phyloP scores from a whole-genome alignment of 2,113 vertebrate species.

The Mustela lutreola region DNA sequence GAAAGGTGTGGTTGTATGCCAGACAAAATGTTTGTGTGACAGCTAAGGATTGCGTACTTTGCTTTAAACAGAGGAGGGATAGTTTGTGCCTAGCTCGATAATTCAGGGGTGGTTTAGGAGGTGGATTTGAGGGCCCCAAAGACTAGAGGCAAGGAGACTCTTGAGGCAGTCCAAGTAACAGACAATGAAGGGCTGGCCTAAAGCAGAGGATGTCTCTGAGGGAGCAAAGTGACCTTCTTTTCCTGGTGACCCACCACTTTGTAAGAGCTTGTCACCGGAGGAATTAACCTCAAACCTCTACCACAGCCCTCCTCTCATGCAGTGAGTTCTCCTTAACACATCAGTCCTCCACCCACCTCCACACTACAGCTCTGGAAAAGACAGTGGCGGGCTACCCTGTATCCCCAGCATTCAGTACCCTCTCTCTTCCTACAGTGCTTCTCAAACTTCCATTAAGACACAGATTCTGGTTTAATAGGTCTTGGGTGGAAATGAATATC shows the following conservation, averaged over 20 bases:
- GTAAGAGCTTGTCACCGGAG: too few relatives aligned
- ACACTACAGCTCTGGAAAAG: neutral
- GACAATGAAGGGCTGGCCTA: neutral
- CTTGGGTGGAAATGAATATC: neutral
- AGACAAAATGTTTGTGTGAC: neutral
- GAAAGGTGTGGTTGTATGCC: neutral
- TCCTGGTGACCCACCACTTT: neutral
- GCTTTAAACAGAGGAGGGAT: neutral
- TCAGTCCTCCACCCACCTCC: neutral
- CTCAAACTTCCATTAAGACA: neutral
- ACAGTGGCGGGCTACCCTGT: neutral
- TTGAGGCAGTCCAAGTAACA: neutral
- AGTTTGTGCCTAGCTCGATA: neutral
- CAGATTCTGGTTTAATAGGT: neutral
- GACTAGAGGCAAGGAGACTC: neutral
- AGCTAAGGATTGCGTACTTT: neutral
- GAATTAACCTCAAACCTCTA: neutral
- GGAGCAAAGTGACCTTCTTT: neutral
- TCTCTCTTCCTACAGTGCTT: neutral
- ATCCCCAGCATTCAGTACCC: neutral
- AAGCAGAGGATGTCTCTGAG: too few relatives aligned
- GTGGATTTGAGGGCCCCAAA: neutral
- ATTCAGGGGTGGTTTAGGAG: neutral
- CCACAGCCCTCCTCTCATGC: neutral
- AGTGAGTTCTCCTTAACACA: neutral